These are phyloP conservation scores for Cirrhinus mrigala DNA, from an alignment of 2,797 vertebrate species.

Conservation along the genomic window DNA sequence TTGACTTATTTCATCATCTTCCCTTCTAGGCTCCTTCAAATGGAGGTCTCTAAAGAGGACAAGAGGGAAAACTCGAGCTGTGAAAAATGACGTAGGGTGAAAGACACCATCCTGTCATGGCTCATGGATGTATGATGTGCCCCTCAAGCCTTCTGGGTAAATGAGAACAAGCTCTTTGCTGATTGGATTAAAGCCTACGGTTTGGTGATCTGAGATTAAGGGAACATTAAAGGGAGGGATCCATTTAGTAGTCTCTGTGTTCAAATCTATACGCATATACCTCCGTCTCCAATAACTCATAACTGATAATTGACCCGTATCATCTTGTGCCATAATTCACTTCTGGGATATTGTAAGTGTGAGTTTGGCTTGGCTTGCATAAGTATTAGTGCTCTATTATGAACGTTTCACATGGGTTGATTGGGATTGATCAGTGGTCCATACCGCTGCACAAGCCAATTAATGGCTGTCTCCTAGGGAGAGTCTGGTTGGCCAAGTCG, in stretches of 20 bases:
- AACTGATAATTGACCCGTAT: constrained; percentile 56
- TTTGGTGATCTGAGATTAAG: constrained; percentile 49
- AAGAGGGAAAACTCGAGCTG: constrained; percentile 24
- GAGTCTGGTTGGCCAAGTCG: constrained; percentile 34
- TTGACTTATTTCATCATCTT: constrained; percentile 26
- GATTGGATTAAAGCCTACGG: constrained; percentile 61
- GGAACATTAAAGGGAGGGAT: constrained; percentile 53
- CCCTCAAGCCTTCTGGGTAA: constrained; percentile 55
- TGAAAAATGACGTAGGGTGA: constrained; percentile 47
- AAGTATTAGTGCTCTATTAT: constrained; percentile 51
- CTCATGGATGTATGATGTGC: constrained; percentile 46
- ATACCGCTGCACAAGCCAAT: constrained; percentile 48
- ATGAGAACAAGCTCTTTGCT: constrained; percentile 57
- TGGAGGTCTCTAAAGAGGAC: constrained; percentile 42
- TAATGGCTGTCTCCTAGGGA: constrained; percentile 48
- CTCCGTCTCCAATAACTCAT: constrained; percentile 41
- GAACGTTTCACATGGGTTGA: constrained; percentile 48
- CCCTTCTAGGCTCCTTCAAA: constrained; percentile 22
- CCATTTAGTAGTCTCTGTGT: constrained; percentile 57
- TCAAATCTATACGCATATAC: constrained; percentile 54
- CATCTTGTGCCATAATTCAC: constrained; percentile 58
- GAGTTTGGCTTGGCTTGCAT: constrained; percentile 47
- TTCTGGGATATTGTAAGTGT: constrained; percentile 49
- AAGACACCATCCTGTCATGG: constrained; percentile 37
- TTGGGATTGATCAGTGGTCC: constrained; percentile 45